phyloP scores from a whole-genome alignment of 2,113 vertebrate species.

The Chrysemys picta region DNA sequence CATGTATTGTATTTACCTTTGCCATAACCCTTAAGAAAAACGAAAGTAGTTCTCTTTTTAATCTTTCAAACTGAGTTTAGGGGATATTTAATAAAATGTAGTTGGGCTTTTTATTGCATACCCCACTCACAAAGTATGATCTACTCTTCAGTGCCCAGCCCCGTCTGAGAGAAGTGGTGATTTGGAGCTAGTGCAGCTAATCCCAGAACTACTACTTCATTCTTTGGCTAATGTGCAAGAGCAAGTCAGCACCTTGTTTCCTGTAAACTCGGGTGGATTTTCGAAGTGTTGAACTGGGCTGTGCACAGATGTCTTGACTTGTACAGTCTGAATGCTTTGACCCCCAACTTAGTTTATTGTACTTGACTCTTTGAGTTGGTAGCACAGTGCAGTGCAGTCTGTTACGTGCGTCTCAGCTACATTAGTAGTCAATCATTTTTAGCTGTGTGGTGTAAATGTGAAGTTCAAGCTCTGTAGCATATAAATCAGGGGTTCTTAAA shows the following conservation, averaged over 20 bases:
- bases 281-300: conserved; percentile 46
- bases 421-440: conserved; percentile 1
- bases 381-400: neutral
- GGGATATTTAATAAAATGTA: neutral
- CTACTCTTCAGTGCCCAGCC: neutral
- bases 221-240: conserved; percentile 31
- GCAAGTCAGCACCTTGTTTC: conserved; percentile 59
- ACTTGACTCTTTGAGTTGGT: conserved; percentile 17
- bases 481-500: neutral
- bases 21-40: neutral
- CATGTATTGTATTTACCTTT: neutral
- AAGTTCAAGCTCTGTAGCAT: conserved; percentile 1
- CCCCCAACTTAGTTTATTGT: neutral
- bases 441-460: neutral
- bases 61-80: neutral
- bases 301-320: neutral
- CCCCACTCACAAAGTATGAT: neutral
- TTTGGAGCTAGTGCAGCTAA: conserved; percentile 24
- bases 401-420: conserved; percentile 5
- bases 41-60: neutral
- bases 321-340: conserved; percentile 13
- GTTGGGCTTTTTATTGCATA: conserved; percentile 1
- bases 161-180: neutral
- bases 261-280: conserved; percentile 46
- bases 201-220: conserved; percentile 50